These are phyloP conservation scores for Sympetrum striolatum DNA, from an alignment of 2,888 invertebrate genomes.

Conservation along the genomic window DNA sequence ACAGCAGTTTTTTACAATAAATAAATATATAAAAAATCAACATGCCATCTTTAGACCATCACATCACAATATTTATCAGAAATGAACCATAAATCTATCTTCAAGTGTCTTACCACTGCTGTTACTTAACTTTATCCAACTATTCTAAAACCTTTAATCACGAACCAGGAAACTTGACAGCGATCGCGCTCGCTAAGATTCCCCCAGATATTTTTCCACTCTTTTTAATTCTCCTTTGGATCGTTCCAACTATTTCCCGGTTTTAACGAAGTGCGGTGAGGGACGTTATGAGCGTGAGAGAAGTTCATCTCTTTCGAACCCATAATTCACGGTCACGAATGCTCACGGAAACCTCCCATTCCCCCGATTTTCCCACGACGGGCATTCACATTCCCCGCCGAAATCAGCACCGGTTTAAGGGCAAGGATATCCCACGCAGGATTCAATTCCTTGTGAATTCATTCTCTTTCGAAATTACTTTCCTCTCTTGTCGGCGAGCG, in stretches of 20 bases:
- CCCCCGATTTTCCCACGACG: background rate
- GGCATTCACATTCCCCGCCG: background rate
- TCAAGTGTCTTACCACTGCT: too few relatives aligned
- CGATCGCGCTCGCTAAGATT: background rate
- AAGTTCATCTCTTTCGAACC: background rate
- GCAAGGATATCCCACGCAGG: constrained; percentile 23
- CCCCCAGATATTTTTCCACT: background rate
- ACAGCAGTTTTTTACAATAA: too few relatives aligned
- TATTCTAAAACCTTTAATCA: too few relatives aligned
- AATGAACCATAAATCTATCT: too few relatives aligned
- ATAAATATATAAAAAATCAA: too few relatives aligned
- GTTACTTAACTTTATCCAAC: too few relatives aligned
- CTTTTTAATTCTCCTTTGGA: background rate
- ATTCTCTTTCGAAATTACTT: background rate
- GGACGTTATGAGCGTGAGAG: background rate
- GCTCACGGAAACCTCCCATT: background rate
- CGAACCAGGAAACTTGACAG: too few relatives aligned
- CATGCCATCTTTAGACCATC: too few relatives aligned
- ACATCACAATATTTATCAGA: too few relatives aligned
- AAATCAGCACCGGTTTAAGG: background rate
- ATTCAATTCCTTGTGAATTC: background rate
- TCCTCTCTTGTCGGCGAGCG: background rate
- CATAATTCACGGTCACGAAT: constrained; percentile 24
- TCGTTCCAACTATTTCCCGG: background rate
- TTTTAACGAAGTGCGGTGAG: background rate